Conservation (phyloP, 2,797 vertebrate genomes). For the Phrynocephalus guinanensis region DNA sequence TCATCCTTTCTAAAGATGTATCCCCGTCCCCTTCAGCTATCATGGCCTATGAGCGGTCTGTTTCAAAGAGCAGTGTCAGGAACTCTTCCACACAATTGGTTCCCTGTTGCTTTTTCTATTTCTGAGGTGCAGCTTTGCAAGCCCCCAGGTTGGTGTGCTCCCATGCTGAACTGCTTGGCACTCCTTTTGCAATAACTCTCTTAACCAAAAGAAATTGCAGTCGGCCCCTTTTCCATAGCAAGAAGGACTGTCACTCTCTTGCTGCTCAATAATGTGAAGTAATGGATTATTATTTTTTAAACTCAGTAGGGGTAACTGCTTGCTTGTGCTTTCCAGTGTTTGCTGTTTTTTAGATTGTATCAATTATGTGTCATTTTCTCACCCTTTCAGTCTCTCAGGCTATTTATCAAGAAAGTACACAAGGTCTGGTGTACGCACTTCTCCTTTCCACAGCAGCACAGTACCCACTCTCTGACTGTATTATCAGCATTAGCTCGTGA, state of each 20-base stretch:
- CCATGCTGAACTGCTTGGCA: background rate
- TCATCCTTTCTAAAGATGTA: conserved; percentile 48
- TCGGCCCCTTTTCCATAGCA: background rate
- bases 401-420: background rate
- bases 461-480: background rate
- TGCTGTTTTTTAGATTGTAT: background rate
- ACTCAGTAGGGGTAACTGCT: too few relatives aligned
- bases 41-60: conserved; percentile 44
- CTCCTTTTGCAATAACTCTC: background rate
- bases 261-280: background rate
- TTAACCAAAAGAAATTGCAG: background rate
- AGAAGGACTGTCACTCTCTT: background rate
- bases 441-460: background rate
- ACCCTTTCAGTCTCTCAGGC: background rate
- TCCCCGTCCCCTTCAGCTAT: conserved; percentile 9
- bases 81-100: background rate
- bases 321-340: background rate
- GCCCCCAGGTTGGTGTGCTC: background rate
- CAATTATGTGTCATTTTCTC: background rate
- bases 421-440: background rate
- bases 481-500: too few relatives aligned
- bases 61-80: conserved; percentile 23
- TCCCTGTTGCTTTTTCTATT: background rate
- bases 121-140: background rate
- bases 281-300: too few relatives aligned